Percentiles rank a stretch among this genome's conserved stretches.
These are phyloP conservation scores for Lordiphosa fenestrarum DNA, from an alignment of 2,888 invertebrate genomes.

Conservation along the genomic window DNA sequence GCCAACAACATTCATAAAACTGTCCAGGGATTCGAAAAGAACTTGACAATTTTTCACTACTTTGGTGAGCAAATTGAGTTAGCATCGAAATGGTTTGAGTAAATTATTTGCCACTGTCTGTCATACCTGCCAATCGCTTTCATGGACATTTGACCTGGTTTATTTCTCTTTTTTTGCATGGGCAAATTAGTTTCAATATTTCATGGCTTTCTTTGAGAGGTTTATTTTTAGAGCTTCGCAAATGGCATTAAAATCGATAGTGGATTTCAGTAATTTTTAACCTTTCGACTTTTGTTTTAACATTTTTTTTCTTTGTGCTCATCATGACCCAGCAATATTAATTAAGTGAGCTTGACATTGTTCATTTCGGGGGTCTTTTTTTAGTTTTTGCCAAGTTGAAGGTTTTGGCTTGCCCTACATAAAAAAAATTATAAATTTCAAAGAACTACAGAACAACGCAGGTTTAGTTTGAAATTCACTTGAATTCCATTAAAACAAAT, in stretches of 20 bases:
- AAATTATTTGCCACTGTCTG: too few species aligned
- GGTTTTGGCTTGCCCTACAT: slow-evolving; percentile 17
- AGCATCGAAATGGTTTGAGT: too few species aligned
- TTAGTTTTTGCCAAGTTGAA: slow-evolving; percentile 39
- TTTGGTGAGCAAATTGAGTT: too few species aligned
- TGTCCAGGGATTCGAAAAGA: too few species aligned
- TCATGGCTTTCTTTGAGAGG: neutral
- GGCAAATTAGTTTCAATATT: neutral
- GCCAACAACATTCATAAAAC: too few species aligned
- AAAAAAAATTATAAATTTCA: too few species aligned
- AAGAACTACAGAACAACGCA: too few species aligned
- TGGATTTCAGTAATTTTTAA: slow-evolving; percentile 8
- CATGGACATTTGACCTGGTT: neutral
- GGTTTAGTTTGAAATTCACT: too few species aligned
- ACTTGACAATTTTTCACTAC: too few species aligned
- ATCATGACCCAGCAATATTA: slow-evolving; percentile 34
- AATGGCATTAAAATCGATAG: neutral
- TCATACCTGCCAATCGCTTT: too few species aligned
- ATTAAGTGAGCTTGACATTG: slow-evolving; percentile 34
- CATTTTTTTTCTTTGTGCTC: neutral
- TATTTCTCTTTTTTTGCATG: neutral
- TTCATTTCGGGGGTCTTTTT: slow-evolving; percentile 4
- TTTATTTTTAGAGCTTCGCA: neutral
- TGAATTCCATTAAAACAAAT: too few species aligned
- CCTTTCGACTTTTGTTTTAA: slow-evolving; percentile 22